Evolutionary conservation across 1,140 invertebrate genomes (phyloP).

Genomic region (Papilio machaon): DNA sequence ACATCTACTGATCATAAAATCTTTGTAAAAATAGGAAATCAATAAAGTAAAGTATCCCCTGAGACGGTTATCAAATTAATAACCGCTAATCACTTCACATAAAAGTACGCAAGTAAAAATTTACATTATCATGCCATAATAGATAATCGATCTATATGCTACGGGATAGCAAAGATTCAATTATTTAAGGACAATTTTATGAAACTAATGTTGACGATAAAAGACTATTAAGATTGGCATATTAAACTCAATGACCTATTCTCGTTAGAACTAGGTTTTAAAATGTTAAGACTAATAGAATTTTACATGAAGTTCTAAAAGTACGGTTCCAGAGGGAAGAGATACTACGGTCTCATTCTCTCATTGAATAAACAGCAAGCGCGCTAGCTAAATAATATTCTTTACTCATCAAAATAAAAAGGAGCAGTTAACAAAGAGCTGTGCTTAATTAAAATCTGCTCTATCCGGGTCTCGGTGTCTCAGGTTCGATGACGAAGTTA

Average conservation of each 20-base stretch:
- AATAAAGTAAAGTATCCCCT: too few species aligned
- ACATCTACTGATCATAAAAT: not conserved
- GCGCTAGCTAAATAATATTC: slow-evolving; percentile 80
- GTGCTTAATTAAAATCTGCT: slow-evolving; percentile 76
- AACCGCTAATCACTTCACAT: too few species aligned
- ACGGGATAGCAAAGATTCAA: too few species aligned
- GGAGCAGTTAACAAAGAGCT: slow-evolving; percentile 76
- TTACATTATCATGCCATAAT: too few species aligned
- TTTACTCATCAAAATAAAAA: slow-evolving; percentile 82
- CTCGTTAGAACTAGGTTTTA: not conserved
- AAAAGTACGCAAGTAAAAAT: too few species aligned
- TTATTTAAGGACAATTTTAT: too few species aligned
- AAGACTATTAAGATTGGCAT: not conserved
- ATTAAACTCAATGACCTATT: not conserved
- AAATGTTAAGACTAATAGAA: not conserved
- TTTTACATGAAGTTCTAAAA: not conserved
- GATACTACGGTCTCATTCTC: slow-evolving; percentile 4
- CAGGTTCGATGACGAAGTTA: slow-evolving; percentile 58
- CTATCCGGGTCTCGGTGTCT: slow-evolving; percentile 55
- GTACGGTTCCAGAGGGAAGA: not conserved
- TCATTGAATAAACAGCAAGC: slow-evolving; percentile 70
- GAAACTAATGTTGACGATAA: too few species aligned
- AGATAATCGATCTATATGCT: too few species aligned
- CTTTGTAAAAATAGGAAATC: too few species aligned
- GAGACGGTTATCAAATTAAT: too few species aligned